Conservation (phyloP, 2,797 vertebrate genomes). For the Eulemur rubriventer region DNA sequence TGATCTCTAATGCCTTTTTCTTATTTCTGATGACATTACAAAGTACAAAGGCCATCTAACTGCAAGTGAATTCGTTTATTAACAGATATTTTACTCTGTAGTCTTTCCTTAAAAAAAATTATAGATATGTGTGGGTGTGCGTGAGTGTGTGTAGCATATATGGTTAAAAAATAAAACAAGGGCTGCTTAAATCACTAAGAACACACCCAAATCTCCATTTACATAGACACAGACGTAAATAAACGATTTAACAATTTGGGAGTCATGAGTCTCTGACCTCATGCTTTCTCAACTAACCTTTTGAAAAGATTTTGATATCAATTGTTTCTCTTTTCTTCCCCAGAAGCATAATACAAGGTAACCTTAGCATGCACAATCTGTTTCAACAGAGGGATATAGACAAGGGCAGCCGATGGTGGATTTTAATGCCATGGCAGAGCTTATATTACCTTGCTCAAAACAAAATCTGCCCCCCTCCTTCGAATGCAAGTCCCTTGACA, state of each 20-base stretch:
- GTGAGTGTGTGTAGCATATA: background rate
- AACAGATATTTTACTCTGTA: slow-evolving; percentile 34
- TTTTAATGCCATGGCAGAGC: slow-evolving; percentile 94
- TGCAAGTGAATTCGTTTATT: slow-evolving; percentile 29
- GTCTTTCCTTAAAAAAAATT: slow-evolving; percentile 61
- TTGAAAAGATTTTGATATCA: slow-evolving; percentile 93
- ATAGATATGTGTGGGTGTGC: background rate
- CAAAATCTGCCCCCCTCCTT: slow-evolving; percentile 85
- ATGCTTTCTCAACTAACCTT: slow-evolving; percentile 82
- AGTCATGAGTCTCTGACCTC: slow-evolving; percentile 90
- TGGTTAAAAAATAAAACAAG: slow-evolving; percentile 30
- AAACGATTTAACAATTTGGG: slow-evolving; percentile 88
- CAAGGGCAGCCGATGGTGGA: slow-evolving; percentile 87
- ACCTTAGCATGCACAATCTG: slow-evolving; percentile 92
- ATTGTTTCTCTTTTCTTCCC: slow-evolving; percentile 91
- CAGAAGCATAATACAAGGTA: slow-evolving; percentile 91
- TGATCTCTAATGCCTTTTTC: slow-evolving; percentile 9
- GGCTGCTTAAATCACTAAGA: slow-evolving; percentile 19
- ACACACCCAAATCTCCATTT: slow-evolving; percentile 56
- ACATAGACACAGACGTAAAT: slow-evolving; percentile 82
- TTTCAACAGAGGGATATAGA: slow-evolving; percentile 88
- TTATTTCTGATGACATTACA: slow-evolving; percentile 64
- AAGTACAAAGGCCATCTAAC: slow-evolving; percentile 62
- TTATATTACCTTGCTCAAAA: slow-evolving; percentile 94
- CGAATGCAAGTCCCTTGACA: slow-evolving; percentile 82